Conservation (phyloP, 2,113 vertebrate genomes). For the Neotragus pygmaeus region DNA sequence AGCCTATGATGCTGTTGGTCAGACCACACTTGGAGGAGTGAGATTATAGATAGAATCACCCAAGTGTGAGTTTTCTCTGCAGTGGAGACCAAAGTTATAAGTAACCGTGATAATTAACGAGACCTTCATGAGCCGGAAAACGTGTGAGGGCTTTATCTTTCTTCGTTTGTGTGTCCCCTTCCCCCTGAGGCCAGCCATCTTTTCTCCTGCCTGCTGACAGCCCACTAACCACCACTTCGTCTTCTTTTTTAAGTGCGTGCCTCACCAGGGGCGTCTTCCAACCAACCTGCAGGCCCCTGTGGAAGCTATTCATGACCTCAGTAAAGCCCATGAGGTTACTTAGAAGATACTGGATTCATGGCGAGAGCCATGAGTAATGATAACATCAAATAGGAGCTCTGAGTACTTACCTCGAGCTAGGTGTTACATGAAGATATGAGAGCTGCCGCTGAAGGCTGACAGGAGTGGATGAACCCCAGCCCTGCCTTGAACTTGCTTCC, state of each 20-base stretch:
- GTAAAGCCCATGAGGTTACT: background rate
- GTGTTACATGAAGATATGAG: background rate
- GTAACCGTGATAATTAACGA: background rate
- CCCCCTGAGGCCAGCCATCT: background rate
- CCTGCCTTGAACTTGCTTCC: background rate
- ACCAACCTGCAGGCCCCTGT: background rate
- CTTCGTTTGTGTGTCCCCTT: background rate
- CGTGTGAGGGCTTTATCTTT: background rate
- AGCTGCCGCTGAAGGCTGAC: background rate
- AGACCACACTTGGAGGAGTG: too few relatives aligned
- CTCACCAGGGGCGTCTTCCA: background rate
- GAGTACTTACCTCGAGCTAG: background rate
- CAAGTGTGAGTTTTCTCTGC: background rate
- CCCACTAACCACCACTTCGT: background rate
- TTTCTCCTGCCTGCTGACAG: background rate
- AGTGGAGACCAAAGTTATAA: background rate
- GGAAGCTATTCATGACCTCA: background rate
- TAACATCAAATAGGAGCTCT: background rate
- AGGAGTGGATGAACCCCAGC: background rate
- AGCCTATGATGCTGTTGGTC: background rate
- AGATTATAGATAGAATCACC: background rate
- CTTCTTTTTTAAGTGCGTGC: background rate
- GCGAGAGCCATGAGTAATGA: background rate
- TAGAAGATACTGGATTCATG: background rate
- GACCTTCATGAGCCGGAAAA: background rate